These are phyloP conservation scores for Pangasianodon hypophthalmus DNA, from an alignment of 2,113 vertebrate species.

Conservation along the genomic window DNA sequence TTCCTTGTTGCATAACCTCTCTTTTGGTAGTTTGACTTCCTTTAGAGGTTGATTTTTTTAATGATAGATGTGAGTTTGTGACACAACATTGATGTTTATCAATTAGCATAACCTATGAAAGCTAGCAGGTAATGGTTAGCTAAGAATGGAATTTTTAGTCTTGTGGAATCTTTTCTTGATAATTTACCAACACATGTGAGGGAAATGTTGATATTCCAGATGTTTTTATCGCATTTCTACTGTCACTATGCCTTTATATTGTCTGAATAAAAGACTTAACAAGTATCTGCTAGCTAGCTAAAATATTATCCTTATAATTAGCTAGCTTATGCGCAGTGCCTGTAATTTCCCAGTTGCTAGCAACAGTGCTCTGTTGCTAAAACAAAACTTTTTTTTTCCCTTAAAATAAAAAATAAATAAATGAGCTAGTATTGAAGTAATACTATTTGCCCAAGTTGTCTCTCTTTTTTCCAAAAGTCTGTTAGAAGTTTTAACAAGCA, in stretches of 20 bases:
- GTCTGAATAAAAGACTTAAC: not conserved
- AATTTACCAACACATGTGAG: not conserved
- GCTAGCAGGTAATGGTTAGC: not conserved
- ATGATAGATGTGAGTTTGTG: not conserved
- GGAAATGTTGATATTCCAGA: not conserved
- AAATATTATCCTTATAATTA: not conserved
- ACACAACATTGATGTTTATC: not conserved
- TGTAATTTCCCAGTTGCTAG: not conserved
- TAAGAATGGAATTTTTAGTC: not conserved
- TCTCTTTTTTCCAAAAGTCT: not conserved
- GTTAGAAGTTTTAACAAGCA: constrained; percentile 23
- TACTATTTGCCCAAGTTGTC: not conserved
- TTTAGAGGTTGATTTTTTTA: not conserved
- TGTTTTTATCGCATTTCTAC: not conserved
- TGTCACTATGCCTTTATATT: not conserved
- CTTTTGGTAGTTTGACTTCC: not conserved
- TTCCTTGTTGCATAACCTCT: not conserved
- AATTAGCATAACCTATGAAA: not conserved
- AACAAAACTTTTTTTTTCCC: not conserved
- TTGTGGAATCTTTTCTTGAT: not conserved
- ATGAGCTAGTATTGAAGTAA: not conserved
- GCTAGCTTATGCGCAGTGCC: not conserved
- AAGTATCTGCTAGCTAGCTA: not conserved
- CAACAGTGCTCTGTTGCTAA: not conserved
- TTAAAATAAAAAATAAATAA: not conserved